A percentile compares a stretch with the other conserved stretches of the same genome.
phyloP scores from a whole-genome alignment of 2,888 invertebrate genomes.

The Polydrusus pterygomalis region DNA sequence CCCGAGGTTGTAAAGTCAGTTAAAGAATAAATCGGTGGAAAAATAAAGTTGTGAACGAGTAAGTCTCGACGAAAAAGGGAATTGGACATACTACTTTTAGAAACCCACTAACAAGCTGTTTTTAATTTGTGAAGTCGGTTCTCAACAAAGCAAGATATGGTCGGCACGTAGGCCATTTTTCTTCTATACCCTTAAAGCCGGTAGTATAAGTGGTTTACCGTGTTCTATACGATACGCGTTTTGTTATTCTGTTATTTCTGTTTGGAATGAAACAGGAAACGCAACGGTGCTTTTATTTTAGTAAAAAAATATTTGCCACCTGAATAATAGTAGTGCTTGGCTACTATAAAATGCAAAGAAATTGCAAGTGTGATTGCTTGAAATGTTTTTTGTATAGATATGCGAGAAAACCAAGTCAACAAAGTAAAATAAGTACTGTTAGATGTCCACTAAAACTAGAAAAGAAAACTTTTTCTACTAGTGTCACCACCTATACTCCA shows the following conservation, averaged over 20 bases:
- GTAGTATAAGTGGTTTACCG: conserved; percentile 47
- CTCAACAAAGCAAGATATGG: conserved; percentile 32
- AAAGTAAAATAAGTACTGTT: too few species aligned
- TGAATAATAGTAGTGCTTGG: neutral
- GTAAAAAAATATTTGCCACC: neutral
- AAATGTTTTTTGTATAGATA: too few species aligned
- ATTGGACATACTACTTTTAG: neutral
- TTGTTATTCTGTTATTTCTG: conserved; percentile 38
- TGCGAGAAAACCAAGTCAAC: too few species aligned
- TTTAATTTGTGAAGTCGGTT: conserved; percentile 42
- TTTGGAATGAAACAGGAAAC: conserved; percentile 39
- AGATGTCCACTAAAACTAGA: too few species aligned
- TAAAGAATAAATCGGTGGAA: neutral
- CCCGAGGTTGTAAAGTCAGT: too few species aligned
- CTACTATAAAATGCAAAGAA: neutral
- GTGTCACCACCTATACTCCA: too few species aligned
- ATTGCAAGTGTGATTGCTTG: neutral
- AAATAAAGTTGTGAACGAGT: neutral
- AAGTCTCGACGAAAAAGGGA: too few species aligned
- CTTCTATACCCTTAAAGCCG: conserved; percentile 33
- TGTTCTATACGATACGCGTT: conserved; percentile 45
- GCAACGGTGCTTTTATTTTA: neutral
- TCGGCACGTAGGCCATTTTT: conserved; percentile 41
- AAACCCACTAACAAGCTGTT: conserved; percentile 37
- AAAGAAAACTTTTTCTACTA: too few species aligned